A percentile compares a stretch with the other conserved stretches of the same genome.
phyloP scores from a whole-genome alignment of 1,140 invertebrate genomes.

The Meteorus sp. region DNA sequence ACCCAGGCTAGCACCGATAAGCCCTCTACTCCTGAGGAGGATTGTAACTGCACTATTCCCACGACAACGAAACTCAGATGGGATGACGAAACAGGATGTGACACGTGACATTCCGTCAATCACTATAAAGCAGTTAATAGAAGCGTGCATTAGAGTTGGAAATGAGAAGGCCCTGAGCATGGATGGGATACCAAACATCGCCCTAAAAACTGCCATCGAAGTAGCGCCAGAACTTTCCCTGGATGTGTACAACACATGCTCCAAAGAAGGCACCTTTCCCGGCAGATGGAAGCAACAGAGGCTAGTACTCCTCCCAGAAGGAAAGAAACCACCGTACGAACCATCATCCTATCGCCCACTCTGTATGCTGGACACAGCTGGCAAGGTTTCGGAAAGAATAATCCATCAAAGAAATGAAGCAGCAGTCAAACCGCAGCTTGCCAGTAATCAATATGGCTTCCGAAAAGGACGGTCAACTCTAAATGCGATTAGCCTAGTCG shows the following conservation, averaged over 20 bases:
- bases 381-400: neutral
- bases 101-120: neutral
- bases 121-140: neutral
- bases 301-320: neutral
- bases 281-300: neutral
- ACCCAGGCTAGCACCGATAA: neutral
- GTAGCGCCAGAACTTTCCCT: neutral
- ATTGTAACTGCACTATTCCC: neutral
- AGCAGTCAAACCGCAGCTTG: neutral
- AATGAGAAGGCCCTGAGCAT: neutral
- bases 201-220: neutral
- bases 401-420: neutral
- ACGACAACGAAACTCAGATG: neutral
- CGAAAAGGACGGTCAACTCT: neutral
- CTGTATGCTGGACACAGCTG: constrained; percentile 3
- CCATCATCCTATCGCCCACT: neutral
- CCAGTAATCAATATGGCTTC: neutral
- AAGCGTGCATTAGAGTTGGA: neutral
- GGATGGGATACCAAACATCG: neutral
- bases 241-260: constrained; percentile 4
- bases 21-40: neutral
- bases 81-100: neutral
- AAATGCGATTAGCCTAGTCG: neutral
- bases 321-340: neutral
- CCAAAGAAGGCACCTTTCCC: neutral